These are phyloP conservation scores for Eledona agricola DNA, from an alignment of 2,888 invertebrate genomes.

Conservation along the genomic window DNA sequence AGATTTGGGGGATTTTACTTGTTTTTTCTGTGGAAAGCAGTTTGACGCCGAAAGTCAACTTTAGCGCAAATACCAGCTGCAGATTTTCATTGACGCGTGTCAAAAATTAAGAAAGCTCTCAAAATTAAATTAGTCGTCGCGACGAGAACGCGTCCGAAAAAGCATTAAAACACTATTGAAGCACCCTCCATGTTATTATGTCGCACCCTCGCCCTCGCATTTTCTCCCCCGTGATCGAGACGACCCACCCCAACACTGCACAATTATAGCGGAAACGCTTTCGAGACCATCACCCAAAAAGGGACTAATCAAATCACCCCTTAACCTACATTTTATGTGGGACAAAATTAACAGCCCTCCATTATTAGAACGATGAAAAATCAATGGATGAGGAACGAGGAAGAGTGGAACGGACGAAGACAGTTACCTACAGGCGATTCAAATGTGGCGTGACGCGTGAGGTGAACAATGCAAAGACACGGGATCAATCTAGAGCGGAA, in stretches of 20 bases:
- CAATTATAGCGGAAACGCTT: conserved; percentile 28
- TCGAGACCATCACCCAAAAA: conserved; percentile 24
- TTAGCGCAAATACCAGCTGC: too few relatives aligned
- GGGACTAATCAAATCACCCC: conserved; percentile 38
- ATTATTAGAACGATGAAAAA: conserved; percentile 17
- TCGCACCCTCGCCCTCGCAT: conserved; percentile 33
- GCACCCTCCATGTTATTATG: conserved; percentile 36
- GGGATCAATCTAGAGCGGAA: too few relatives aligned
- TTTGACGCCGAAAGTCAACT: too few relatives aligned
- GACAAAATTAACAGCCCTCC: conserved; percentile 32
- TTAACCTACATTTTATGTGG: conserved; percentile 38
- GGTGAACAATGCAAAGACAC: too few relatives aligned
- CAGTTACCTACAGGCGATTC: too few relatives aligned
- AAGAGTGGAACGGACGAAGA: too few relatives aligned
- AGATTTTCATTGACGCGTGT: too few relatives aligned
- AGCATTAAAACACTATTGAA: conserved; percentile 36
- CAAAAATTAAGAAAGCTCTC: too few relatives aligned
- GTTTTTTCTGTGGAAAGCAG: too few relatives aligned
- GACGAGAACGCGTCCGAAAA: conserved; percentile 28
- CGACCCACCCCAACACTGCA: conserved; percentile 30
- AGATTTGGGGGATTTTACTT: too few relatives aligned
- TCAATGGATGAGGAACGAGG: too few relatives aligned
- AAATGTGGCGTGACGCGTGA: too few relatives aligned
- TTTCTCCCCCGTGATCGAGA: conserved; percentile 23
- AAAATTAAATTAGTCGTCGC: conserved; percentile 34